Percentiles rank a stretch among this genome's conserved stretches.
Conservation (phyloP, 2,888 invertebrate genomes). For the Sclerodermus sp. region DNA sequence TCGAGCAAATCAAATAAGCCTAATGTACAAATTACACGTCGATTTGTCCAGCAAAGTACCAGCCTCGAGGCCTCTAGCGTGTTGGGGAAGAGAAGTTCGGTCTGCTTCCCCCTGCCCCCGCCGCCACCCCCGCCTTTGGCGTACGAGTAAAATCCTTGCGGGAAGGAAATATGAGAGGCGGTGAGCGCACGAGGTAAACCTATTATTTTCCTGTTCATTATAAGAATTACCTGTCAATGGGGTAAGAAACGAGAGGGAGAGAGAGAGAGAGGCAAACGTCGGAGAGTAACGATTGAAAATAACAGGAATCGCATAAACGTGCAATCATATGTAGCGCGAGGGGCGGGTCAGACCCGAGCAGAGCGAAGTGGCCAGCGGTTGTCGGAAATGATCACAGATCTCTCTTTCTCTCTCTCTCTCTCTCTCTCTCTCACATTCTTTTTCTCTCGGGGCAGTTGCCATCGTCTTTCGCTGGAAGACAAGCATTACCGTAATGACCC, state of each 20-base stretch:
- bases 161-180: conserved; percentile 10
- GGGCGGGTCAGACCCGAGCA: too few relatives aligned
- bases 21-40: too few relatives aligned
- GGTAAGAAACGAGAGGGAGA: conserved; percentile 17
- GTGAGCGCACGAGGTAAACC: conserved; percentile 27
- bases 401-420: too few relatives aligned
- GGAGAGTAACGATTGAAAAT: conserved; percentile 51
- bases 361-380: too few relatives aligned
- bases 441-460: too few relatives aligned
- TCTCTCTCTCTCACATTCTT: not conserved
- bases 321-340: conserved; percentile 48
- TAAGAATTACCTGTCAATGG: conserved; percentile 40
- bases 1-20: too few relatives aligned
- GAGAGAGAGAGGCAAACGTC: conserved; percentile 20
- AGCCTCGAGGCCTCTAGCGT: too few relatives aligned
- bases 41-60: too few relatives aligned
- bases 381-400: too few relatives aligned
- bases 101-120: not conserved
- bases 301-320: conserved; percentile 54
- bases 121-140: not conserved
- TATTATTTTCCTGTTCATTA: conserved; percentile 42
- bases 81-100: too few relatives aligned
- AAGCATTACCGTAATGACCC: conserved; percentile 53
- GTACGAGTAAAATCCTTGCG: not conserved
- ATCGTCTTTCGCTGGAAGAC: conserved; percentile 37